These are phyloP conservation scores for Monochamus saltuarius DNA, from an alignment of 1,140 invertebrate species.

Conservation along the genomic window DNA sequence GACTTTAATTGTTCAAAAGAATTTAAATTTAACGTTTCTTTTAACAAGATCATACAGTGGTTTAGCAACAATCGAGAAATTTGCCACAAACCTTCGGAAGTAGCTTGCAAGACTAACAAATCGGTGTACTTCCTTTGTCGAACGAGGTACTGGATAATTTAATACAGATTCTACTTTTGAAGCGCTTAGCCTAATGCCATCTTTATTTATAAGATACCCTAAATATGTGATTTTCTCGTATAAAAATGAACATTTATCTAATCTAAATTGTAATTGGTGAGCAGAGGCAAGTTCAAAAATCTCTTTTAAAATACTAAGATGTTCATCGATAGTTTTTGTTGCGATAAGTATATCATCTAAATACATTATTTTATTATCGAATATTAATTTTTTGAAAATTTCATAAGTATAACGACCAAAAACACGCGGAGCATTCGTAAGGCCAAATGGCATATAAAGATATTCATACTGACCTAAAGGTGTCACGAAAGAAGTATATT, in stretches of 20 bases:
- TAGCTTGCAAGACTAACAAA: conserved; percentile 29
- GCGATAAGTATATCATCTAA: conserved; percentile 31
- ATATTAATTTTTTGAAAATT: conserved; percentile 10
- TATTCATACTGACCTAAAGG: conserved; percentile 44
- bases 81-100: conserved; percentile 26
- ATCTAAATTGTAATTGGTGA: neutral
- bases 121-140: conserved; percentile 11
- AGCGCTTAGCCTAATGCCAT: neutral
- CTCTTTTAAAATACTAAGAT: too few species aligned
- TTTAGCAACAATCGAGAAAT: conserved; percentile 27
- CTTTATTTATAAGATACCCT: conserved; percentile 14
- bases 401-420: conserved; percentile 6
- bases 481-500: conserved; percentile 40
- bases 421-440: conserved; percentile 17
- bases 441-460: conserved; percentile 41
- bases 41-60: conserved; percentile 28
- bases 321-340: neutral
- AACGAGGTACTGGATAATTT: conserved; percentile 10
- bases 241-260: conserved; percentile 24
- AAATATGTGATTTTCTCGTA: conserved; percentile 21
- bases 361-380: conserved; percentile 9
- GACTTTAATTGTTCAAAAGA: conserved; percentile 1
- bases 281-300: too few species aligned
- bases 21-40: conserved; percentile 16
- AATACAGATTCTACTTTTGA: neutral